Percentiles rank a stretch among this genome's conserved stretches.
Conservation (phyloP, 2,113 vertebrate genomes). For the Picathartes gymnocephalus region DNA sequence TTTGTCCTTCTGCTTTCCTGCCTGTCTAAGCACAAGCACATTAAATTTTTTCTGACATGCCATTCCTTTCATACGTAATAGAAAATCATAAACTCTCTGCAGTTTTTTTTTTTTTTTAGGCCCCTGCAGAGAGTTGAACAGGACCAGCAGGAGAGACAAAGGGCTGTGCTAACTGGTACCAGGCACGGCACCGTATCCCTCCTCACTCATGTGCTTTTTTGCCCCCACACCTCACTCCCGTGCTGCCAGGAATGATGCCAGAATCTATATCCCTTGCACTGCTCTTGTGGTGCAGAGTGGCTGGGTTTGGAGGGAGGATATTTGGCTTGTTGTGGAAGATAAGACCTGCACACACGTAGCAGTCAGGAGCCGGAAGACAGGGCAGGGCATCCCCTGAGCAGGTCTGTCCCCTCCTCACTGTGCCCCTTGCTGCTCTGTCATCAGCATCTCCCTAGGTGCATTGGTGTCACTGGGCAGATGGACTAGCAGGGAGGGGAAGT, state of each 20-base stretch:
- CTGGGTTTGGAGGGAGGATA: background rate
- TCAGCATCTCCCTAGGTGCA: rapidly evolving
- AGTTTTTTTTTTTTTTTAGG: background rate
- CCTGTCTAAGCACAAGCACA: background rate
- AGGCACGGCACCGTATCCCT: rapidly evolving
- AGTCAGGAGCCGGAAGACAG: background rate
- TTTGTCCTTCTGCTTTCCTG: slow-evolving; percentile 27
- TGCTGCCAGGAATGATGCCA: background rate
- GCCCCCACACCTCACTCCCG: background rate
- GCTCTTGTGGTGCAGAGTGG: background rate
- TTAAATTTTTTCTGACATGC: background rate
- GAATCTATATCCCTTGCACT: background rate
- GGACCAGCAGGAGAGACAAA: background rate
- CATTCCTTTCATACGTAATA: background rate
- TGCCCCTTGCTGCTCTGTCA: background rate
- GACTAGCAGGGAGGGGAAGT: too few relatives aligned
- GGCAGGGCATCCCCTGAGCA: background rate
- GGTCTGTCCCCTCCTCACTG: background rate
- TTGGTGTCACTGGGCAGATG: background rate
- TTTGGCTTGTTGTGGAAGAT: background rate
- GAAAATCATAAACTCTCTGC: background rate
- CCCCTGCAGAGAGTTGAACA: background rate
- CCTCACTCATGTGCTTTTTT: rapidly evolving
- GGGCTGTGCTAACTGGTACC: background rate
- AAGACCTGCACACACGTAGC: background rate